Evolutionary conservation across 2,888 invertebrate genomes (phyloP), one percentile per base, ranked within the genome.

Genomic region (Pasiphila rectangulata): DNA sequence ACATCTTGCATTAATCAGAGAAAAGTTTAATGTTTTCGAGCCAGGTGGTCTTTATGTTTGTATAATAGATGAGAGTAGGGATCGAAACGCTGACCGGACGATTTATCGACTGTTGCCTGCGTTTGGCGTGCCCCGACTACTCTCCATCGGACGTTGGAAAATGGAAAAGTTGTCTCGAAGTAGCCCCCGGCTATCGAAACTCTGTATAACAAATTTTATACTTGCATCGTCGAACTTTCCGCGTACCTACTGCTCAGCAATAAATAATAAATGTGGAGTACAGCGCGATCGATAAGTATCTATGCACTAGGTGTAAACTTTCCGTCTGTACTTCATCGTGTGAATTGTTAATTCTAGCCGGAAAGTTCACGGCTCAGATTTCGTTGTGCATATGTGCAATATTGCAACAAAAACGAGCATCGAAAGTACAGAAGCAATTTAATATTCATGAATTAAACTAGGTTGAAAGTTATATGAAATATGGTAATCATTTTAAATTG

Each of bases 401-500:
- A 37, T 13, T 55, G 55, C 67, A 66, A 67, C 62, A 58, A 52
- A 53, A 64, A 58, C 64, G 67, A 70, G 60, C 70, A 67, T 52
- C 64, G 63, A 65, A 74, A 69, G 67, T 67, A 69, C 65, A 65
- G 59, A 59, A 65, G 51, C 54, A 55, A 60, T 60, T 72, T 72
- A 79, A 80, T 81, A 81, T 81, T 81, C 79, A 82, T 78, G 67
- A 72, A 54, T 55, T 59, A 62, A 75, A 73, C 72, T 72, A 68
- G 60, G 70, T 70, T 61, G 66, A 69, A 79, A 80, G 75, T 80
- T 79, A 75, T 78, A 78, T 77, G 77, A 77, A 78, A 80, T 82
- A 81, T 81, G 79, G 75, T 78, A 81, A 82, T 82, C 65, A 78
- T 79, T 82, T 79, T 77, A 78, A 79, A 80, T 79, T 76, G 79